Evolutionary conservation across 2,888 invertebrate species (phyloP), one percentile per base, ranked within the genome.

Genomic region (Tortrix viridana): DNA sequence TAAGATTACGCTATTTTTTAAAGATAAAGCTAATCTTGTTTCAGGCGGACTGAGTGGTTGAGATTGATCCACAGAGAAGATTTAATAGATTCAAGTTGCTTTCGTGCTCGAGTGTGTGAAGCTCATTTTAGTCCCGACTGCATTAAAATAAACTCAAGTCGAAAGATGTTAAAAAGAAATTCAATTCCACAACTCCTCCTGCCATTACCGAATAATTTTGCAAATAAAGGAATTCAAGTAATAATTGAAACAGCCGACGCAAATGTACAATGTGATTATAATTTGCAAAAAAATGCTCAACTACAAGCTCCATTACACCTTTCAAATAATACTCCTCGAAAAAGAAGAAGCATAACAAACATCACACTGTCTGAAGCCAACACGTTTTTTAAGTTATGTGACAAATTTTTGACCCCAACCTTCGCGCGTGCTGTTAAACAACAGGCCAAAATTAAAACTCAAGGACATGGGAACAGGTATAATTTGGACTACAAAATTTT

Each of bases 81-180:
- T 26, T 55, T 55, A 46, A 32, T 44, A 32, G 46, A 55, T 22
- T 46, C 55, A 55, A 55, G 26, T 44, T 46, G 55, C 46, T 18
- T 23, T 26, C 43, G 19, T 4, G 19, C 46, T 55, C 46, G 46
- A 68, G 67, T 70, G 58, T 68, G 68, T 22, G 73, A 68, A 32
- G 19, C 46, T 53, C 65, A 66, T 49, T 68, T 67, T 48, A 54
- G 19, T 57, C 62, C 63, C 26, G 49, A 65, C 54, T 60, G 46
- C 19, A 48, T 67, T 52, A 43, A 22, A 44, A 48, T 44, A 55
- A 60, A 60, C 52, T 60, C 65, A 55, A 60, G 6, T 3, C 60
- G 65, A 59, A 67, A 67, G 47, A 52, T 64, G 52, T 64, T 67
- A 58, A 67, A 60, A 67, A 63, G 22, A 48, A 68, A 66, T 22